phyloP scores from a whole-genome alignment of 2,113 vertebrate genomes.

The Arizona elegans region DNA sequence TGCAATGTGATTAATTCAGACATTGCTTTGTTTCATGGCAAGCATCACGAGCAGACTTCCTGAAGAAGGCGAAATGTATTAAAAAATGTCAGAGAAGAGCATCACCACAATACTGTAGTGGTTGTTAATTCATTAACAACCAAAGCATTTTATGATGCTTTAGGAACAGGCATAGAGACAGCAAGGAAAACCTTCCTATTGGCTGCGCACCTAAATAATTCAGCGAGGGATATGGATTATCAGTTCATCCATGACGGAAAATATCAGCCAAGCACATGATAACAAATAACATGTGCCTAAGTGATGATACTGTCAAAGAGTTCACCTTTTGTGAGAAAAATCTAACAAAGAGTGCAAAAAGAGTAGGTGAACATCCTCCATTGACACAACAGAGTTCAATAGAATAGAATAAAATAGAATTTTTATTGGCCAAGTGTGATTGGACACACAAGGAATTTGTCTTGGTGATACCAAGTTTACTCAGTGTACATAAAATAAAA shows the following conservation, averaged over 20 bases:
- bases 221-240: not conserved
- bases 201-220: not conserved
- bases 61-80: not conserved
- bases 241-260: not conserved
- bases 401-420: too few species aligned
- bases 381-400: not conserved
- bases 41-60: not conserved
- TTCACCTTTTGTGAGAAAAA: not conserved
- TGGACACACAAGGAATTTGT: too few species aligned
- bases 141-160: not conserved
- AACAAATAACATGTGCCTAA: not conserved
- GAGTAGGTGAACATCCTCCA: not conserved
- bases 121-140: not conserved
- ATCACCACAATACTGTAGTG: not conserved
- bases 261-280: not conserved
- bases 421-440: too few species aligned
- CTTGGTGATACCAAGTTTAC: too few species aligned
- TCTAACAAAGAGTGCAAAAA: not conserved
- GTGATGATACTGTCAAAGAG: not conserved
- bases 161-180: not conserved
- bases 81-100: not conserved
- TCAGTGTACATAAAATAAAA: too few species aligned
- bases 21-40: not conserved
- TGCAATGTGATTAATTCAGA: not conserved
- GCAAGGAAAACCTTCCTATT: not conserved